Evolutionary conservation across 2,888 invertebrate species (phyloP), one percentile per base, ranked within the genome.

Genomic region (Camponotus fellah): DNA sequence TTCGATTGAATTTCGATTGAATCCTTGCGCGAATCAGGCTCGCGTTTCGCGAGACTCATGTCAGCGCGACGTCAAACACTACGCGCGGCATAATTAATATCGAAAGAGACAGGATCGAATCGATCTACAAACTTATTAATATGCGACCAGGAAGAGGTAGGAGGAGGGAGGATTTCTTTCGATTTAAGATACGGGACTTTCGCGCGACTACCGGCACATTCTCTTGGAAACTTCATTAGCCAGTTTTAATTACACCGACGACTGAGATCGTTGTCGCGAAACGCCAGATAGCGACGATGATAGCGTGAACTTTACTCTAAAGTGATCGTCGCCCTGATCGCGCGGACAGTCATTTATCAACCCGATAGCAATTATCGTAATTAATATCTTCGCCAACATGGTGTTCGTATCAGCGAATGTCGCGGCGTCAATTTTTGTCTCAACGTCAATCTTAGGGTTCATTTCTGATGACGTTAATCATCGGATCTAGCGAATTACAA

Each of bases 281-380:
- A 49, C 46, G 40, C 81, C 76, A 87, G 88, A 91, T 85, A 85
- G 85, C 81, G 82, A 83, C 40, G 82, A 82, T 40, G 43, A 34
- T 71, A 82, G 84, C 86, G 82, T 89, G 89, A 86, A 90, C 83
- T 43, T 85, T 82, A 83, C 53, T 58, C 49, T 6, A 26, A 26
- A 26, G 82, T 49, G 66, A 68, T 88, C 89, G 86, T 87, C 85
- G 87, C 83, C 83, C 85, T 87, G 86, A 86, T 89, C 89, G 87
- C 89, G 87, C 84, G 87, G 83, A 84, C 88, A 87, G 90, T 90
- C 91, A 88, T 91, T 93, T 91, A 93, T 92, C 92, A 91, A 92
- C 88, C 69, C 74, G 87, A 68, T 68, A 83, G 90, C 91, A 93
- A 93, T 93, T 93, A 93, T 93, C 91, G 92, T 92, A 92, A 93